These are phyloP conservation scores for Laspeyria flexula DNA, from an alignment of 2,888 invertebrate species.

Conservation along the genomic window DNA sequence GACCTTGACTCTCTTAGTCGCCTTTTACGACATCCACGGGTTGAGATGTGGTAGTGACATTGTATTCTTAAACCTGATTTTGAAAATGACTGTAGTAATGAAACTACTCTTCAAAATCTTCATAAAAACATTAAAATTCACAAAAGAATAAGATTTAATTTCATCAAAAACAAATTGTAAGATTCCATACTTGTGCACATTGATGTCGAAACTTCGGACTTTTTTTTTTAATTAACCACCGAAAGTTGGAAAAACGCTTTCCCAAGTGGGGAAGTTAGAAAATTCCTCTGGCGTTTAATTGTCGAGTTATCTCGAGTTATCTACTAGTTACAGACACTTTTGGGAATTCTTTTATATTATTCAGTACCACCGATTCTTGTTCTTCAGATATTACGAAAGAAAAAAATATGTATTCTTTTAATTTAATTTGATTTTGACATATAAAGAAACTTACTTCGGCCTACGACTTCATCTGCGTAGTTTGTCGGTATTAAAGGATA, in stretches of 20 bases:
- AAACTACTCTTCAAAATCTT: slow-evolving; percentile 9
- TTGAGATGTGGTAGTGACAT: too few species aligned
- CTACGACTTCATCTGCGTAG: too few species aligned
- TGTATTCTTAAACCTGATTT: too few species aligned
- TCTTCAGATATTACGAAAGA: not conserved
- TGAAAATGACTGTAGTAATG: too few species aligned
- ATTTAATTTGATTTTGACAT: too few species aligned
- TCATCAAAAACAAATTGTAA: slow-evolving; percentile 27
- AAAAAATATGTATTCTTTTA: too few species aligned
- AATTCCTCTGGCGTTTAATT: slow-evolving; percentile 34
- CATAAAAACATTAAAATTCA: not conserved
- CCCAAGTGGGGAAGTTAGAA: slow-evolving; percentile 19
- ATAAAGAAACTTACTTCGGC: too few species aligned
- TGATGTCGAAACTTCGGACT: slow-evolving; percentile 32
- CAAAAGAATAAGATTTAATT: slow-evolving; percentile 32
- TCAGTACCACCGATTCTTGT: not conserved
- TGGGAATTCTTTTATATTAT: not conserved
- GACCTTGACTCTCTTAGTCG: too few species aligned
- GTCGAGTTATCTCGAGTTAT: slow-evolving; percentile 28
- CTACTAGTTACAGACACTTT: slow-evolving; percentile 13
- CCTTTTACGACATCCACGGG: too few species aligned
- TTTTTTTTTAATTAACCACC: slow-evolving; percentile 46
- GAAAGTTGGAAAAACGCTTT: slow-evolving; percentile 21
- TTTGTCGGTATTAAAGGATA: too few species aligned
- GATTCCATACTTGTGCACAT: slow-evolving; percentile 31